Conservation (phyloP, 2,888 invertebrate genomes). For the Lasioglossum calceatum region DNA sequence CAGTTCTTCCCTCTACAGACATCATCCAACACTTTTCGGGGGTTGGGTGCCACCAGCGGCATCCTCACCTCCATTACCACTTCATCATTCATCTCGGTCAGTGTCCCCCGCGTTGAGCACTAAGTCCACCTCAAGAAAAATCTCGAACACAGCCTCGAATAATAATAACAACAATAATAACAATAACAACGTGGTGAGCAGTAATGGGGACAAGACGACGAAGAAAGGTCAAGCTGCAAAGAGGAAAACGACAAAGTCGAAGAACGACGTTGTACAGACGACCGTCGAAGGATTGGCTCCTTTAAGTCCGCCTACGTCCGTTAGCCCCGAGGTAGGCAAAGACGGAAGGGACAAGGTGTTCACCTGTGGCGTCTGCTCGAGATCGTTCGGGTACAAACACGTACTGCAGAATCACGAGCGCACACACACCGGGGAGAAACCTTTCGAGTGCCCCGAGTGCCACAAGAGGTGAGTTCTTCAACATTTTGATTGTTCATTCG, state of each 20-base stretch:
- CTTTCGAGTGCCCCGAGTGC: conserved; percentile 96
- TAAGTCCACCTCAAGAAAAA: conserved; percentile 83
- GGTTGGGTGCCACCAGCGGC: conserved; percentile 85
- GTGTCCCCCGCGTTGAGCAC: conserved; percentile 81
- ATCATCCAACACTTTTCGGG: conserved; percentile 87
- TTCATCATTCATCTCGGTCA: conserved; percentile 77
- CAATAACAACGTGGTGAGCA: conserved; percentile 68
- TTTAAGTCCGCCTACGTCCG: conserved; percentile 85
- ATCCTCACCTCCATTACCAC: conserved; percentile 86
- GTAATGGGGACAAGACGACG: conserved; percentile 79
- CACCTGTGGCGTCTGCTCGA: conserved; percentile 94
- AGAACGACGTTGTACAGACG: conserved; percentile 76
- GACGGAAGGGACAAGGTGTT: conserved; percentile 91
- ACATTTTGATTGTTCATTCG: background rate
- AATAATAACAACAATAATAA: conserved; percentile 84
- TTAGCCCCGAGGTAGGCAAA: conserved; percentile 81
- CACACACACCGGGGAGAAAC: conserved; percentile 97
- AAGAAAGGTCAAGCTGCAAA: conserved; percentile 84
- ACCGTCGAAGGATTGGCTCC: conserved; percentile 82
- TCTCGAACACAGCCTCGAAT: conserved; percentile 76
- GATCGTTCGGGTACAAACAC: conserved; percentile 97
- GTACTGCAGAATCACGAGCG: conserved; percentile 97
- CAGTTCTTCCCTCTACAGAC: conserved; percentile 87
- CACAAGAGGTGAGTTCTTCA: conserved; percentile 88
- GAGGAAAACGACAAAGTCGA: conserved; percentile 85